Conservation (phyloP, 2,113 vertebrate species). For the Corvus cornix region DNA sequence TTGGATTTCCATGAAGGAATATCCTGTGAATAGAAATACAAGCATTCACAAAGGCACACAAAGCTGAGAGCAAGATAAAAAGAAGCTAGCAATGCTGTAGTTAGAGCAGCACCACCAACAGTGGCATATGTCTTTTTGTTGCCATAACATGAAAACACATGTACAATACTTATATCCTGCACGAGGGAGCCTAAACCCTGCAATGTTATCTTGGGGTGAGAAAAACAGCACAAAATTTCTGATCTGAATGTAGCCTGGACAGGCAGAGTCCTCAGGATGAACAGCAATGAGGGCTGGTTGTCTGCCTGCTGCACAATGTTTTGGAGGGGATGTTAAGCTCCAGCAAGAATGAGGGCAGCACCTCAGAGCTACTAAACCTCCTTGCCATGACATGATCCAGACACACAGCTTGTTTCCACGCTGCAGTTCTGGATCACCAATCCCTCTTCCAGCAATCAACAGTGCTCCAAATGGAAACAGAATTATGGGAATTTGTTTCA, state of each 20-base stretch:
- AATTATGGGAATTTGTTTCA: not conserved
- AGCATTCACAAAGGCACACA: not conserved
- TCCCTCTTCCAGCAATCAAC: not conserved
- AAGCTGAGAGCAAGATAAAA: not conserved
- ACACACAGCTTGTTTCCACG: accelerated
- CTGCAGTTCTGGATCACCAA: not conserved
- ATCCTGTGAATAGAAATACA: not conserved
- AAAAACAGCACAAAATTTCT: not conserved
- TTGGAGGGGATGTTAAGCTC: not conserved
- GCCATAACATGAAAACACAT: not conserved
- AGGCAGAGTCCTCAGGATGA: not conserved
- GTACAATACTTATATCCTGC: not conserved
- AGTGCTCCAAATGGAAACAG: not conserved
- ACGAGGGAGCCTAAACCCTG: not conserved
- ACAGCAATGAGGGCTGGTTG: not conserved
- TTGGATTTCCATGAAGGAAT: not conserved
- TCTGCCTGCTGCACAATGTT: not conserved
- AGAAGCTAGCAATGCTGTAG: not conserved
- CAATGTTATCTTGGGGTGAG: not conserved
- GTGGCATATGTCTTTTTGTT: not conserved
- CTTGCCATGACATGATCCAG: not conserved
- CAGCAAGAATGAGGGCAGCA: accelerated
- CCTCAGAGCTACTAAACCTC: not conserved
- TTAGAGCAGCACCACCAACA: not conserved
- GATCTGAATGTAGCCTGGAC: not conserved